Evolutionary conservation across 2,797 vertebrate species (phyloP), one percentile per base, ranked within the genome.

Genomic region (Nannoperca obscura): DNA sequence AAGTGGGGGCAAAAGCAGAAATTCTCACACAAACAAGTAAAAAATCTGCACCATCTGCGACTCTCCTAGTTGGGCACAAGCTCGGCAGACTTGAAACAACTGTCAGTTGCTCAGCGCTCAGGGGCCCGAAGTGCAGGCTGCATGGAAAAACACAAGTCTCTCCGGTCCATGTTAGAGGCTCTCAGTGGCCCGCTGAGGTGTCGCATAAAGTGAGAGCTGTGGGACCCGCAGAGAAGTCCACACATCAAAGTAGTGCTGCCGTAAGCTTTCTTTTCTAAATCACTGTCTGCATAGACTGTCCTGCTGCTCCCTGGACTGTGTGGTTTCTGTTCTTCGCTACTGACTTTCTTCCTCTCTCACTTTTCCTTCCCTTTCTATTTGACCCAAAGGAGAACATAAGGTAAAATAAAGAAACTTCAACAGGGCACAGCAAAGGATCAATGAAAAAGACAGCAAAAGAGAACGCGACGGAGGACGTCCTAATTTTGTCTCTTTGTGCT

Each of bases 221-320:
- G 78, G 85, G 78, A 77, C 67, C 52, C 0, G 14, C 71, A 59
- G 46, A 42, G 54, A 73, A 67, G 59, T 74, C 76, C 53, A 14
- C 49, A 83, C 65, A 78, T 84, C 78, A 82, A 76, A 84, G 81
- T 1, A 17, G 44, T 15, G 57, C 74, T 64, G 75, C 76, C 3
- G n/a, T 72, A 68, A 78, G 75, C 71, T 19, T 7, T 17, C 1
- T 63, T 34, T 62, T 64, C 15, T 15, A 71, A 79, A 52, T 64
- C 62, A 32, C 66, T 46, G 44, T 70, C 49, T 75, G 67, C 27
- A n/a, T 5, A 52, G 32, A 22, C 66, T 36, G 73, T 50, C 63
- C 64, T 19, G 2, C 50, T 71, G 53, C 47, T 71, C 40, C 52
- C 36, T 49, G 57, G 10, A 61, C 61, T 44, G 65, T 57, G 47